Evolutionary conservation across 1,140 invertebrate species (phyloP).

Genomic region (Brachionus paranguensis): DNA sequence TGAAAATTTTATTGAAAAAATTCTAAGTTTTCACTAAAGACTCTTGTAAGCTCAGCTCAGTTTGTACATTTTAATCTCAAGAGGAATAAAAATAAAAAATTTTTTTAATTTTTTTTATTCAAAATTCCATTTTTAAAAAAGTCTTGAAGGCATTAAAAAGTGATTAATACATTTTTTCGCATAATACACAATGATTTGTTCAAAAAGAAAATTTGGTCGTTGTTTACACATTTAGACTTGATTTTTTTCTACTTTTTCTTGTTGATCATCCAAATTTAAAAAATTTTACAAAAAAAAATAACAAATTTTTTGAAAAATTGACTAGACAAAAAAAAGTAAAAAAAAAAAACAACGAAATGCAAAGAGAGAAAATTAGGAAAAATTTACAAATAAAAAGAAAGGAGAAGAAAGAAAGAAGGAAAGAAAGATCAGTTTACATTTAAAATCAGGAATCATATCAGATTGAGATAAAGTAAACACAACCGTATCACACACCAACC

Average conservation of each 20-base stretch:
- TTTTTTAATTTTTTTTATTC: conserved; percentile 27
- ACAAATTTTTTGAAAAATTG: conserved; percentile 15
- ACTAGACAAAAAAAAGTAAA: conserved; percentile 9
- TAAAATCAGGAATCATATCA: conserved; percentile 4
- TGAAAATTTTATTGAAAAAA: too few species aligned
- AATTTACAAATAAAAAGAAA: not conserved
- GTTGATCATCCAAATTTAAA: not conserved
- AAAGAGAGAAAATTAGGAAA: not conserved
- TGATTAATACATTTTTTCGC: conserved; percentile 27
- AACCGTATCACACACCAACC: not conserved
- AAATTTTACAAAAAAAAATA: conserved; percentile 14
- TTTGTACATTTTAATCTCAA: too few species aligned
- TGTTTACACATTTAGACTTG: not conserved
- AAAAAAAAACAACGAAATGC: not conserved
- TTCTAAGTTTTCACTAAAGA: too few species aligned
- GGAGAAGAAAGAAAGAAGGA: not conserved
- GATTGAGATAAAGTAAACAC: not conserved
- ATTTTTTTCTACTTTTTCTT: not conserved
- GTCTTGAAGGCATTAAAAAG: conserved; percentile 13
- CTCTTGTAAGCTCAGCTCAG: too few species aligned
- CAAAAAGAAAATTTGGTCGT: not conserved
- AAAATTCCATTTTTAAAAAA: conserved; percentile 32
- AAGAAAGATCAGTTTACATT: not conserved
- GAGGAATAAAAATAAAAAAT: not conserved
- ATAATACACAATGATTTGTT: not conserved